phyloP scores from a whole-genome alignment of 2,797 vertebrate species.

The Typhlichthys subterraneus region DNA sequence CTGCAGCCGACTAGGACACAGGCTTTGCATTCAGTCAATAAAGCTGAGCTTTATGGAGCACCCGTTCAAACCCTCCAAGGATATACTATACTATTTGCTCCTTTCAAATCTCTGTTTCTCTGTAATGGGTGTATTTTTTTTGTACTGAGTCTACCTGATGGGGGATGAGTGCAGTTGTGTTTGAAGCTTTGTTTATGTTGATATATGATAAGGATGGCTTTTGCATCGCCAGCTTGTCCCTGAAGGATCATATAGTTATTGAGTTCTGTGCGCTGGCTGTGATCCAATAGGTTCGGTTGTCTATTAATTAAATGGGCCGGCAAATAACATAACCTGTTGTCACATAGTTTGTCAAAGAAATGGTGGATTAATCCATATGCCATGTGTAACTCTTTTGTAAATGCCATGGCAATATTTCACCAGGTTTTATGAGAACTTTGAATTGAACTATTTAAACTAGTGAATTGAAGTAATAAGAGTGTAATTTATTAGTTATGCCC shows the following conservation, averaged over 20 bases:
- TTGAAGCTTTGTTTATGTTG: conserved; percentile 21
- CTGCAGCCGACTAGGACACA: conserved; percentile 39
- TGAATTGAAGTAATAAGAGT: conserved; percentile 50
- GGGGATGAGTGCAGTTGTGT: not conserved
- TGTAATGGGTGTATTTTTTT: conserved; percentile 23
- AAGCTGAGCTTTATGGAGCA: conserved; percentile 45
- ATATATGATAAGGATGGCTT: conserved; percentile 1
- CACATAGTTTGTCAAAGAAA: conserved; percentile 51
- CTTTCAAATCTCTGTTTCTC: conserved; percentile 31
- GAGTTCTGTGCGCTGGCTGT: not conserved
- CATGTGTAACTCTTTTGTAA: conserved; percentile 22
- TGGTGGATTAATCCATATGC: conserved; percentile 37
- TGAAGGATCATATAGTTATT: conserved; percentile 23
- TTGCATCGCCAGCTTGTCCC: conserved; percentile 11
- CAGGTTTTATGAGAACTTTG: conserved; percentile 13
- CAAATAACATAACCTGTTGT: conserved; percentile 38
- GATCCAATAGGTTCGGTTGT: conserved; percentile 28
- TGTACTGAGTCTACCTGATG: conserved; percentile 11
- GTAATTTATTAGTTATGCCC: conserved; percentile 8
- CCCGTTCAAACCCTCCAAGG: conserved; percentile 35
- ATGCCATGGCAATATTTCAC: conserved; percentile 34
- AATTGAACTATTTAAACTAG: conserved; percentile 18
- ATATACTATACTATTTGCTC: conserved; percentile 32
- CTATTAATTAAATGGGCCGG: conserved; percentile 43
- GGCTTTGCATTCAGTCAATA: conserved; percentile 47